phyloP scores from a whole-genome alignment of 2,113 vertebrate species.

The Delphinus delphis region DNA sequence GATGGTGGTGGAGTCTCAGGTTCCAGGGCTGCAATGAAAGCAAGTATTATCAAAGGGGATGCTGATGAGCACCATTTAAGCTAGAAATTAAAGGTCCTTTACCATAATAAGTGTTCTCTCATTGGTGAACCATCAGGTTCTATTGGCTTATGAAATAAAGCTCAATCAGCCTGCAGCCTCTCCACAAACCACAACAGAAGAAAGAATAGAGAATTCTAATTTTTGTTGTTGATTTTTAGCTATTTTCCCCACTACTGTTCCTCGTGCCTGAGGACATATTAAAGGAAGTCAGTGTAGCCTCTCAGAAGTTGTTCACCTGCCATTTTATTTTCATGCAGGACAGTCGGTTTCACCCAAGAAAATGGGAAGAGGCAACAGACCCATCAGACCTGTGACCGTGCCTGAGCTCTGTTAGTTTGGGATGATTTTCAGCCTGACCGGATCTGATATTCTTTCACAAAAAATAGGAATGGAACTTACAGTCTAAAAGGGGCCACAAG shows the following conservation, averaged over 20 bases:
- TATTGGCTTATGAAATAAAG: neutral
- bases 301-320: neutral
- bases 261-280: neutral
- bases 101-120: neutral
- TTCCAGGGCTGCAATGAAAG: constrained; percentile 59
- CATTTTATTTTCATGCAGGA: neutral
- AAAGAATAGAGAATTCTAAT: neutral
- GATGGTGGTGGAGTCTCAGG: neutral
- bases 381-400: neutral
- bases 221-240: neutral
- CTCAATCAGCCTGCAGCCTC: neutral
- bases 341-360: neutral
- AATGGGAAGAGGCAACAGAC: neutral
- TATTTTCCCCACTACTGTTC: neutral
- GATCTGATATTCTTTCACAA: neutral
- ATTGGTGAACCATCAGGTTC: neutral
- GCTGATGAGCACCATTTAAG: constrained; percentile 35
- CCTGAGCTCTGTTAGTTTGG: neutral
- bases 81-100: neutral
- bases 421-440: neutral
- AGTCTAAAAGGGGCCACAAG: neutral
- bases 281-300: neutral
- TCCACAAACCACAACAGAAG: neutral
- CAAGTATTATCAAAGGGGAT: constrained; percentile 44
- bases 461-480: neutral